Percentiles rank a stretch among this genome's conserved stretches.
These are phyloP conservation scores for Morpho deidamia DNA, from an alignment of 2,888 invertebrate genomes.

Conservation along the genomic window DNA sequence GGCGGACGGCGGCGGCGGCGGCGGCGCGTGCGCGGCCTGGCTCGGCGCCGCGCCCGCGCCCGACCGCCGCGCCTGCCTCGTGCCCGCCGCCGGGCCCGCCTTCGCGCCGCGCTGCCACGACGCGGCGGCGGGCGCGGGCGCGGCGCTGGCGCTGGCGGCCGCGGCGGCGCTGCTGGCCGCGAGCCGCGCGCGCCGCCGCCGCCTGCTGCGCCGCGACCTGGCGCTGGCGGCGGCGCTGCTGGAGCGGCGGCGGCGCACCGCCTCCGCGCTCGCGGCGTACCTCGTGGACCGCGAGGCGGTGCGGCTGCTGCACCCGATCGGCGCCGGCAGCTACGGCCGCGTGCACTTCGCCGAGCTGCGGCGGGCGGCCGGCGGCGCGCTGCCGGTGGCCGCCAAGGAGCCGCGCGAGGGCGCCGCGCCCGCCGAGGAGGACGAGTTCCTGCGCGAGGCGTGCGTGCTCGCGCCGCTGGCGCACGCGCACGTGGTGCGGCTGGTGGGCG, in stretches of 20 bases:
- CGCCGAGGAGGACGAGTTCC: constrained; percentile 84
- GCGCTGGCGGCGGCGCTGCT: constrained; percentile 28
- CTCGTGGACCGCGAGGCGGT: constrained; percentile 36
- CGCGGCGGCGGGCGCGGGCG: constrained; percentile 84
- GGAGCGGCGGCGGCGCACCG: constrained; percentile 31
- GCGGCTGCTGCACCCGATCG: constrained; percentile 39
- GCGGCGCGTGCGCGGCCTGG: background rate
- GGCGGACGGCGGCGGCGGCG: background rate
- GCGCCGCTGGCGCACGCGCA: constrained; percentile 91
- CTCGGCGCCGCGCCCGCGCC: background rate
- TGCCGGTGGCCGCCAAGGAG: constrained; percentile 90
- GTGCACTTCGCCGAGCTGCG: constrained; percentile 44
- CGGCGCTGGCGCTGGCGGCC: constrained; percentile 63
- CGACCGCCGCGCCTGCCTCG: constrained; percentile 14
- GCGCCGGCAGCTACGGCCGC: constrained; percentile 48
- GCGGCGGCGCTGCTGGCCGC: constrained; percentile 54
- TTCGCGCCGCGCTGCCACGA: constrained; percentile 81
- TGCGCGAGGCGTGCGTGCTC: constrained; percentile 93
- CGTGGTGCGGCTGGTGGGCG: constrained; percentile 88
- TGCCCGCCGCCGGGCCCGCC: constrained; percentile 42
- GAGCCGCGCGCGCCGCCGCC: constrained; percentile 57
- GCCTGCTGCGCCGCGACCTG: constrained; percentile 26
- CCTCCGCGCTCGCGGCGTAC: constrained; percentile 27
- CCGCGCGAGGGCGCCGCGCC: constrained; percentile 86
- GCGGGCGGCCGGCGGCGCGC: constrained; percentile 30